Base-by-base conservation (phyloP, 2,113 vertebrate genomes). In the Sylvilagus bachmani region DNA sequence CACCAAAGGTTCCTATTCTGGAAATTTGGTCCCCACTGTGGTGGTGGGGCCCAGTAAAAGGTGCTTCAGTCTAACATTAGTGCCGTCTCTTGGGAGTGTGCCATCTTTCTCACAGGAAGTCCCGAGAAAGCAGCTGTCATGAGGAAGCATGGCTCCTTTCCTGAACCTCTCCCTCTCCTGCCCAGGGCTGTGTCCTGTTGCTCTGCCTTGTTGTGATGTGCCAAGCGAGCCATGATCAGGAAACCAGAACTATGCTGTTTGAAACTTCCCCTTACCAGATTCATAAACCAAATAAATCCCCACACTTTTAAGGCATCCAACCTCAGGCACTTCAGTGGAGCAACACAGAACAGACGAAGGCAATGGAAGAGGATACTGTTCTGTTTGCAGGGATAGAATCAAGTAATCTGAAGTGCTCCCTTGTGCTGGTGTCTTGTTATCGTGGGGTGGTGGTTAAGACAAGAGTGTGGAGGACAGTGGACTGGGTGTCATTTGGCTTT, bases 381-480 rank as follows among this genome's bases (percentile, higher is more conserved):
- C 6, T 62, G 8, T 5, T 29, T n/a, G 22, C 38, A 19, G 53
- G 19, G 10, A 14, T 55, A 49, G 10, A n/a, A 64, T 16, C 17
- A 12, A 27, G 2, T 38, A 16, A 24, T n/a, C 16, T 6, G 24
- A 21, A 62, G 0, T 19, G 6, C 6, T 24, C 21, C 22, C 1
- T 13, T 6, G 4, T 6, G 0, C n/a, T 19, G 1, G 11, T 8
- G 5, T 9, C 24, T 73, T 55, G 67, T 3, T 36, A 3, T 5
- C 22, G 10, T 61, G n/a, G 0, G 25, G 12, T 36, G 49, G n/a
- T 44, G 36, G 58, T 21, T 16, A 1, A 27, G 21, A 69, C 6
- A 58, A 2, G 25, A 21, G 1, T 53, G 4, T 61, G 33, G 12
- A 89, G 7, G 27, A 3, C 8, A 44, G n/a, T 16, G 29, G 6